Base-by-base conservation (phyloP, 1,140 invertebrate genomes). In the Orchesella cincta region DNA sequence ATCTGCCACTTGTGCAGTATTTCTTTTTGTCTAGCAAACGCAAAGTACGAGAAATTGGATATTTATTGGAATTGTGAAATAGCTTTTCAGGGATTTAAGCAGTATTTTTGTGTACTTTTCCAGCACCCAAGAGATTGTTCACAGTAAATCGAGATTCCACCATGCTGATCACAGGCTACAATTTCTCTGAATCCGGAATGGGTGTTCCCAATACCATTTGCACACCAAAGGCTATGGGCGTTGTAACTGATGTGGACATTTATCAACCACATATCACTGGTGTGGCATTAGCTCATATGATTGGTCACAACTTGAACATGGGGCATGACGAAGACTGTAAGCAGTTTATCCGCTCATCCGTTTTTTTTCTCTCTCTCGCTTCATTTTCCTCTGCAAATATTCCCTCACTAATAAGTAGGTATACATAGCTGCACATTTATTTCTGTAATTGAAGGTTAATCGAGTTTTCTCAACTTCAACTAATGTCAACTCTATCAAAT, bases 291-390 rank as follows among this genome's bases (percentile, higher is more conserved):
- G 93, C 95, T 16, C 96, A 98, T 85, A 97, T 97, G 94, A 94
- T 97, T 82, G 95, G 96, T 23, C 96, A 98, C 83, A 98, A 97
- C 85, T 92, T 98, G 79, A 96, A 96, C 84, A 94, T 97, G 92
- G 91, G 90, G 1, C 96, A 98, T 86, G 96, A 98, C 85, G 93
- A 95, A 83, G 92, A 92, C 75, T 88, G 93, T 90, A 87, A 91
- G 89, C n/a, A 46, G 39, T 46, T 8, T 46, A 8, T 46, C 18
- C 18, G 5, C 39, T 46, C 5, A 46, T 57, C 75, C 73, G 64
- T 28, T 26, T 73, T 46, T 5, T 73, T 14, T 36, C 20, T 2
- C 46, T 73, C 18, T 31, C 34, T 71, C 5, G 31, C 16, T 34
- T 12, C 29, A 5, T 12, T 57, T 33, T 71, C n/a, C 31, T 34